Conservation (phyloP, 2,113 vertebrate species). For the Hemichromis elongatus region DNA sequence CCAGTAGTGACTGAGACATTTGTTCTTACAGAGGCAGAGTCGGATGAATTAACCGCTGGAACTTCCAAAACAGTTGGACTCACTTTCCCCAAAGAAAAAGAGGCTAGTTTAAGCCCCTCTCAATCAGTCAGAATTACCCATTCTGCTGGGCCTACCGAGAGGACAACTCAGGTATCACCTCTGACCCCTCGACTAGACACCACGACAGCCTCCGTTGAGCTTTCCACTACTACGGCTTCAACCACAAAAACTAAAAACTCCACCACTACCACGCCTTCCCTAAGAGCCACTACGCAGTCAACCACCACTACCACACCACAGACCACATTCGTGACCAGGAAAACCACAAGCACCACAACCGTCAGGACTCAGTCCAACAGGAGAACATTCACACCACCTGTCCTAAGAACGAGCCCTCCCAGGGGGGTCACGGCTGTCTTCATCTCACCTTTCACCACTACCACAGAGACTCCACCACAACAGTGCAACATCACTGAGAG, state of each 20-base stretch:
- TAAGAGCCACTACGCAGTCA: conserved; percentile 39
- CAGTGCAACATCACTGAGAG: conserved; percentile 88
- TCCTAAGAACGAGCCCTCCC: conserved; percentile 68
- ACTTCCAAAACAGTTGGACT: conserved; percentile 61
- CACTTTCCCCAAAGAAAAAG: conserved; percentile 69
- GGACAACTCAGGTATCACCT: conserved; percentile 65
- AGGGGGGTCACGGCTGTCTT: conserved; percentile 61
- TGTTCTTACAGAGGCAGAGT: conserved; percentile 62
- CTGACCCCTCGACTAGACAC: conserved; percentile 56
- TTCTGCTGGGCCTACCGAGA: conserved; percentile 33
- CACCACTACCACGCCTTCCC: conserved; percentile 48
- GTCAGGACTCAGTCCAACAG: conserved; percentile 60
- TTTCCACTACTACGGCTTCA: conserved; percentile 65
- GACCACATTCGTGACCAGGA: conserved; percentile 59
- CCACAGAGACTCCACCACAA: conserved; percentile 74
- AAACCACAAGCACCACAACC: conserved; percentile 65
- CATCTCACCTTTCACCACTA: conserved; percentile 73
- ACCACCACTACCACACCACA: conserved; percentile 73
- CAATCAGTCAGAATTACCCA: conserved; percentile 34
- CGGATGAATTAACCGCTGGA: conserved; percentile 65
- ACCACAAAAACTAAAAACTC: conserved; percentile 38
- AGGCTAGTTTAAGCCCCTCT: conserved; percentile 58
- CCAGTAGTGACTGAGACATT: conserved; percentile 28
- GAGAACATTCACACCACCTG: conserved; percentile 67
- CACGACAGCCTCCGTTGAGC: conserved; percentile 58